Percentiles rank a stretch among this genome's conserved stretches.
phyloP scores from a whole-genome alignment of 2,888 invertebrate genomes.

The Habroteleia sp. region DNA sequence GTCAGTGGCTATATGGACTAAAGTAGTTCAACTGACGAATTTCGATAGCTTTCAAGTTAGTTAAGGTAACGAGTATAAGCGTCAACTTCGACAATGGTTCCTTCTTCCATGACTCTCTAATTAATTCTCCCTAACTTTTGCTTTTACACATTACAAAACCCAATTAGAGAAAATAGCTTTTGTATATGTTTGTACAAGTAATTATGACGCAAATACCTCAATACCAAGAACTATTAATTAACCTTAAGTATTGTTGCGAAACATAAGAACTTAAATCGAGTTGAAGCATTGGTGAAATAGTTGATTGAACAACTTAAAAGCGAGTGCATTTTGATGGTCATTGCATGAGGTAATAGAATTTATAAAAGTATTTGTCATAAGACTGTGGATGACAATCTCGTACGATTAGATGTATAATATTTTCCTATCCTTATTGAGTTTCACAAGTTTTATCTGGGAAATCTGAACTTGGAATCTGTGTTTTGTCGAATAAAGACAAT shows the following conservation, averaged over 20 bases:
- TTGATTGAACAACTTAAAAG: too few relatives aligned
- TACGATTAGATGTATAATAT: too few relatives aligned
- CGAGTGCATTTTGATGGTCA: too few relatives aligned
- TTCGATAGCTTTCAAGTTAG: constrained; percentile 55
- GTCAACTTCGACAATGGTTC: constrained; percentile 46
- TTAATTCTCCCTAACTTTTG: constrained; percentile 58
- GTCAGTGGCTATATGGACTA: constrained; percentile 30
- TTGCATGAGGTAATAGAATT: too few relatives aligned
- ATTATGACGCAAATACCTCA: constrained; percentile 39
- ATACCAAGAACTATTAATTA: constrained; percentile 38
- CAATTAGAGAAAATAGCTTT: constrained; percentile 38
- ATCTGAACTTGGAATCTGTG: too few relatives aligned
- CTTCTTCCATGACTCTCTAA: constrained; percentile 49
- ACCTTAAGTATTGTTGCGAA: constrained; percentile 8
- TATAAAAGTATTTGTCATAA: too few relatives aligned
- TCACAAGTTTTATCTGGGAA: too few relatives aligned
- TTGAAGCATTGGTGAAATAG: too few relatives aligned
- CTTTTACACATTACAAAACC: constrained; percentile 54
- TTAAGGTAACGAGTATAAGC: constrained; percentile 57
- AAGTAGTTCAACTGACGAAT: constrained; percentile 49
- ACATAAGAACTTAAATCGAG: constrained; percentile 5
- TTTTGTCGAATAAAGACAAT: too few relatives aligned
- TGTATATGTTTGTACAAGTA: constrained; percentile 32
- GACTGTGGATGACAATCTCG: too few relatives aligned
- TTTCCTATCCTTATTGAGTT: too few relatives aligned